Evolutionary conservation across 2,888 invertebrate genomes (phyloP).

Genomic region (Oscheius myriophilus): DNA sequence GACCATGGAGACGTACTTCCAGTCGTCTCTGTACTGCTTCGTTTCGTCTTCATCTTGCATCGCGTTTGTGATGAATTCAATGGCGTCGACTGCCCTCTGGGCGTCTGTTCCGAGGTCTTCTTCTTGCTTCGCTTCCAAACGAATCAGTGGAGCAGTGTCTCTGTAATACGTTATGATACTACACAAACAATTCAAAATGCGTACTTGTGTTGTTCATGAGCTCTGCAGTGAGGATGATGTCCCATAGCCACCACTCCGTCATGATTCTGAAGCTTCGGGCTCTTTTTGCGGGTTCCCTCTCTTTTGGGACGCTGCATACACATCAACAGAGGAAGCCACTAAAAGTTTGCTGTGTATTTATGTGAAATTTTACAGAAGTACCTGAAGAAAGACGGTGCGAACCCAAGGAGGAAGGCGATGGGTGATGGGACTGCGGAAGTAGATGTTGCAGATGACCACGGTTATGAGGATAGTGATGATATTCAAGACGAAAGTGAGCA

Average conservation of each 20-base stretch:
- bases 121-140: slow-evolving; percentile 39
- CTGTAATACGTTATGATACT: slow-evolving; percentile 23
- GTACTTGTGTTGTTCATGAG: slow-evolving; percentile 21
- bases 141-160: slow-evolving; percentile 43
- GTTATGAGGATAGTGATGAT: slow-evolving; percentile 98
- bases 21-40: slow-evolving; percentile 73
- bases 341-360: slow-evolving; percentile 15
- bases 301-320: slow-evolving; percentile 88
- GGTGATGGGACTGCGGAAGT: slow-evolving; percentile 94
- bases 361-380: slow-evolving; percentile 22
- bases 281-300: slow-evolving; percentile 32
- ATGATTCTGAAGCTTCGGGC: slow-evolving; percentile 35
- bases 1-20: slow-evolving; percentile 75
- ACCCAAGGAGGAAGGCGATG: slow-evolving; percentile 98
- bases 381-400: slow-evolving; percentile 89
- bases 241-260: background rate
- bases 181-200: background rate
- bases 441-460: slow-evolving; percentile 98
- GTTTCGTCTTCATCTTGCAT: slow-evolving; percentile 66
- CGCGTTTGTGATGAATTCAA: slow-evolving; percentile 70
- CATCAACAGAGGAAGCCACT: slow-evolving; percentile 86
- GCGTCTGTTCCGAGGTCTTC: slow-evolving; percentile 51
- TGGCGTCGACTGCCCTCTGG: slow-evolving; percentile 64
- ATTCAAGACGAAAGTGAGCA: slow-evolving; percentile 99
- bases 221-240: slow-evolving; percentile 53